Evolutionary conservation across 64 coral and sea anemone genomes (phyloP).

Genomic region (Astreopora myriophthalma): DNA sequence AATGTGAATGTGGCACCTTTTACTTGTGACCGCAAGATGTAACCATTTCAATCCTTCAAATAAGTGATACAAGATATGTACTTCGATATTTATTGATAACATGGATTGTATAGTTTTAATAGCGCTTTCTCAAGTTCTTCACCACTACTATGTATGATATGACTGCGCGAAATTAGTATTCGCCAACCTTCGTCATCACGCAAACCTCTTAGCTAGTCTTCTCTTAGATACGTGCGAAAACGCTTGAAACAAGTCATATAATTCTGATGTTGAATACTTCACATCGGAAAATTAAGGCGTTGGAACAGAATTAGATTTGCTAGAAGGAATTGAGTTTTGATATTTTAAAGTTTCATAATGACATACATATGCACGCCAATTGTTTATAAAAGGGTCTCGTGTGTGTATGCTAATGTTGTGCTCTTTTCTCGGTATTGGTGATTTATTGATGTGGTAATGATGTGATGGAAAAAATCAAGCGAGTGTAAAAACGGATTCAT

Average conservation of each 20-base stretch:
- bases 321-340: background rate
- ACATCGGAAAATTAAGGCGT: background rate
- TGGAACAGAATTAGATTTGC: background rate
- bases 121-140: background rate
- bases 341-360: background rate
- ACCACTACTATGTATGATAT: background rate
- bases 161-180: slow-evolving; percentile 1
- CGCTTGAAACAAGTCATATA: background rate
- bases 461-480: too few relatives aligned
- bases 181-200: background rate
- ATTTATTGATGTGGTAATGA: too few relatives aligned
- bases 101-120: background rate
- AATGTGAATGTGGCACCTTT: background rate
- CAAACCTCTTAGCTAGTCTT: background rate
- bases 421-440: background rate
- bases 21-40: background rate
- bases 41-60: background rate
- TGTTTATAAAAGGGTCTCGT: background rate
- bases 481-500: too few relatives aligned
- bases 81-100: background rate
- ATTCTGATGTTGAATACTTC: background rate
- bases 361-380: background rate
- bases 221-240: background rate
- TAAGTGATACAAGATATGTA: background rate
- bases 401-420: background rate